Evolutionary conservation across 2,888 invertebrate species (phyloP), one percentile per base, ranked within the genome.

Genomic region (Odontocerum albicorne): DNA sequence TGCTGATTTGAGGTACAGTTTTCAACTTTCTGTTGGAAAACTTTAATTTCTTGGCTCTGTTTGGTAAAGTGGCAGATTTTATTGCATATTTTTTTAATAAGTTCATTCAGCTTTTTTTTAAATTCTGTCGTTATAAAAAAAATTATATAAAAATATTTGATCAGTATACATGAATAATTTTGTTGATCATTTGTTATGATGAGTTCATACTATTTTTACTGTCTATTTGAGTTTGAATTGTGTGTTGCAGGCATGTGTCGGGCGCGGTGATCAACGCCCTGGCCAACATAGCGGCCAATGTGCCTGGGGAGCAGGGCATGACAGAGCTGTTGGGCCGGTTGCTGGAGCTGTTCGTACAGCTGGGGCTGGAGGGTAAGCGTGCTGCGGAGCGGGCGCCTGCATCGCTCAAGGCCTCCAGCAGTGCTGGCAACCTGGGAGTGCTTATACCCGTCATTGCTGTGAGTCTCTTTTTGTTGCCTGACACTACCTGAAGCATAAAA

Each of bases 371-470:
- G 71, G 96, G 96, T 0, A 96, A 98, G 72, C 80, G 97, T 35
- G 92, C 96, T 21, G 93, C 92, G 40, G 98, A 99, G 66, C 91
- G 95, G 67, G 88, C 91, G 19, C 90, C 93, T 2, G 87, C 70
- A 72, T 74, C 75, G 19, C 74, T 87, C 57, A 87, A 96, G 82
- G 92, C 96, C 2, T 93, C 96, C 0, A 93, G 90, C 64, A 94
- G 94, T 64, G 98, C 98, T 8, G 98, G 98, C 19, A 99, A 97
- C 72, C 77, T 99, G 49, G 99, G 99, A 20, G 94, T 98, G 57
- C 77, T 99, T 1, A 96, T 99, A 70, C 99, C 99, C 0, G 97
- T 99, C 4, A 96, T 99, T 64, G 96, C 98, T 35, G 90, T 92
- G 62, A 71, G 74, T 63, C 4, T 27, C 8, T 6, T n/a, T n/a